Evolutionary conservation across 2,888 invertebrate species (phyloP).

Genomic region (Lasioglossum morio): DNA sequence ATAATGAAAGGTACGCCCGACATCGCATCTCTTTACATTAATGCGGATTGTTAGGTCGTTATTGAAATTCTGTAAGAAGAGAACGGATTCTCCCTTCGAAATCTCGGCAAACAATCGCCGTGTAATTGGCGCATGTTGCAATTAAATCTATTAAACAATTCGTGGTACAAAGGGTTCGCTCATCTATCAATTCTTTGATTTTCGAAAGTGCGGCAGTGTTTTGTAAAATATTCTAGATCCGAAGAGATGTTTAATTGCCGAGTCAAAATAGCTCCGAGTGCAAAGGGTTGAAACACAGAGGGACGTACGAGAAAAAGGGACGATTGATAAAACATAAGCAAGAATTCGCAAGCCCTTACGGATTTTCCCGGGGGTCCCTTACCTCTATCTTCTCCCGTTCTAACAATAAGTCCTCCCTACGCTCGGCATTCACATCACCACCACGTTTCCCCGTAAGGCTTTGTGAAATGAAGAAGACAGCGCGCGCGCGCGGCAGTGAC

Average conservation of each 20-base stretch:
- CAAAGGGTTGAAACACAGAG: too few species aligned
- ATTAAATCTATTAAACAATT: constrained; percentile 6
- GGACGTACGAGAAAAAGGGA: neutral
- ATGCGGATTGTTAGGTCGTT: constrained; percentile 19
- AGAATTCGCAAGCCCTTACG: constrained; percentile 18
- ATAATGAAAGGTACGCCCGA: constrained; percentile 39
- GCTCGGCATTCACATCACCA: constrained; percentile 53
- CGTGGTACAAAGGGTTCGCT: too few species aligned
- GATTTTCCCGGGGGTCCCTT: neutral
- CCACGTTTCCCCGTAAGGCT: constrained; percentile 55
- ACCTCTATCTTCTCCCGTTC: constrained; percentile 4
- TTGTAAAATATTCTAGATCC: too few species aligned
- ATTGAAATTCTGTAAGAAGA: constrained; percentile 36
- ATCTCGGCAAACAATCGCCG: neutral
- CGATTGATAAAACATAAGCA: neutral
- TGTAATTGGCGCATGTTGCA: neutral
- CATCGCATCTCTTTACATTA: constrained; percentile 20
- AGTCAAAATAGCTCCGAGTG: too few species aligned
- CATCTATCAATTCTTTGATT: too few species aligned
- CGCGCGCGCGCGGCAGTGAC: constrained; percentile 34
- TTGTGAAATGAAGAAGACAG: constrained; percentile 67
- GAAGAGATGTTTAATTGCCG: too few species aligned
- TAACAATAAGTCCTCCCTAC: constrained; percentile 30
- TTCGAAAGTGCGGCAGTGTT: too few species aligned
- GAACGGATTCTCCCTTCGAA: constrained; percentile 17